A percentile compares a stretch with the other conserved stretches of the same genome.
Evolutionary conservation across 2,888 invertebrate species (phyloP).

Genomic region (Nemoura dubitans): DNA sequence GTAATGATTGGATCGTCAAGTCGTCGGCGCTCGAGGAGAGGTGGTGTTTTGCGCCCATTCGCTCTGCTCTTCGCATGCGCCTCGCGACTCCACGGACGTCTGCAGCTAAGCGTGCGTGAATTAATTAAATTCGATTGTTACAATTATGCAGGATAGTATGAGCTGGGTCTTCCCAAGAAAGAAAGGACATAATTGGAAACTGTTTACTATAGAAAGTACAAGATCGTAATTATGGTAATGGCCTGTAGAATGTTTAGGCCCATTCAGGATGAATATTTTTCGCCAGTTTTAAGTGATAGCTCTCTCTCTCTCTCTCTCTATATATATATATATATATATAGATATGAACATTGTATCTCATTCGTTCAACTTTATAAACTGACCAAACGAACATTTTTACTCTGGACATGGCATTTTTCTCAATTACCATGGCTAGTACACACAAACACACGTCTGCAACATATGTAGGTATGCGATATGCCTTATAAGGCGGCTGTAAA

Average conservation of each 20-base stretch:
- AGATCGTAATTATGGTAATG: neutral
- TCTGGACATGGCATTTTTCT: neutral
- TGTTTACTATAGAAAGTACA: neutral
- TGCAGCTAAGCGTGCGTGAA: conserved; percentile 12
- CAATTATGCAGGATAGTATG: neutral
- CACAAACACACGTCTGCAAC: neutral
- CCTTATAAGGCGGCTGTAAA: neutral
- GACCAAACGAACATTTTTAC: neutral
- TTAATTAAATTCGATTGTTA: neutral
- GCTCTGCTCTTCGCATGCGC: neutral
- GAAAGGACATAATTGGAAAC: conserved; percentile 1
- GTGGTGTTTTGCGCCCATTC: neutral
- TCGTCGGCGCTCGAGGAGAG: neutral
- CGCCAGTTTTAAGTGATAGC: too few relatives aligned
- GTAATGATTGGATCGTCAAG: conserved; percentile 34
- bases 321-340: too few relatives aligned
- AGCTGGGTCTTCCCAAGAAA: neutral
- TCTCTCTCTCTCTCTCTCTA: too few relatives aligned
- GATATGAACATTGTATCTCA: neutral
- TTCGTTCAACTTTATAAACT: neutral
- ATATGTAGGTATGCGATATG: neutral
- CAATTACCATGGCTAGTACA: neutral
- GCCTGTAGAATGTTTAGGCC: neutral
- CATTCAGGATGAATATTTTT: neutral
- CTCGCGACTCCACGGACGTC: neutral